phyloP scores from a whole-genome alignment of 1,140 invertebrate species.

The Anastatus disparis region DNA sequence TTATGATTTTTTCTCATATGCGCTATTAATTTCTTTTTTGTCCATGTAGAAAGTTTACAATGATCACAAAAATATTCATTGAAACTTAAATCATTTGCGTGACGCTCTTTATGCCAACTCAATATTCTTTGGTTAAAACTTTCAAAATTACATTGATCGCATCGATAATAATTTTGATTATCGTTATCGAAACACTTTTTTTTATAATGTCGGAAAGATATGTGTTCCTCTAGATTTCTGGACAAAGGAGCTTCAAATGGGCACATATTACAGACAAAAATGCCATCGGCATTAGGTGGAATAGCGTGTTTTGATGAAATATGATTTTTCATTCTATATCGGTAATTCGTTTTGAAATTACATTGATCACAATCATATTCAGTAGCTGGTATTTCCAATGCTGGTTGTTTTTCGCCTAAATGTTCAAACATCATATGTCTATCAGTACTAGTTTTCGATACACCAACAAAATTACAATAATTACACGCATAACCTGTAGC shows the following conservation, averaged over 20 bases:
- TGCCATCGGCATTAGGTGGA: slow-evolving; percentile 22
- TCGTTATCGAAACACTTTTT: not conserved
- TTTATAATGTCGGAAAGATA: slow-evolving; percentile 44
- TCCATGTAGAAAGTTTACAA: slow-evolving; percentile 57
- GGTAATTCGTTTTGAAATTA: slow-evolving; percentile 21
- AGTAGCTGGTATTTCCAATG: not conserved
- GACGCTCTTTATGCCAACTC: slow-evolving; percentile 65
- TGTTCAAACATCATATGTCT: slow-evolving; percentile 8
- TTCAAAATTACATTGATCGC: slow-evolving; percentile 62
- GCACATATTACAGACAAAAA: slow-evolving; percentile 45
- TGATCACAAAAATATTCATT: slow-evolving; percentile 55
- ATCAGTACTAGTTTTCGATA: slow-evolving; percentile 9
- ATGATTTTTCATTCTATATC: slow-evolving; percentile 14
- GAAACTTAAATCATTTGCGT: slow-evolving; percentile 47
- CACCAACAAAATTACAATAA: slow-evolving; percentile 24
- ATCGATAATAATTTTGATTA: not conserved
- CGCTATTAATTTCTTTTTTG: slow-evolving; percentile 56
- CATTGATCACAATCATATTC: slow-evolving; percentile 46
- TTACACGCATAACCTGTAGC: slow-evolving; percentile 34
- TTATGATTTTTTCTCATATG: slow-evolving; percentile 62
- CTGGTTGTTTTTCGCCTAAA: slow-evolving; percentile 38
- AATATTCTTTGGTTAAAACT: slow-evolving; percentile 68
- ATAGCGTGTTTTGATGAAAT: slow-evolving; percentile 3
- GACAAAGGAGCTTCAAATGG: slow-evolving; percentile 42
- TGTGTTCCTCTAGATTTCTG: slow-evolving; percentile 42